These are phyloP conservation scores for Tautogolabrus adspersus DNA, from an alignment of 2,113 vertebrate genomes.

Conservation along the genomic window DNA sequence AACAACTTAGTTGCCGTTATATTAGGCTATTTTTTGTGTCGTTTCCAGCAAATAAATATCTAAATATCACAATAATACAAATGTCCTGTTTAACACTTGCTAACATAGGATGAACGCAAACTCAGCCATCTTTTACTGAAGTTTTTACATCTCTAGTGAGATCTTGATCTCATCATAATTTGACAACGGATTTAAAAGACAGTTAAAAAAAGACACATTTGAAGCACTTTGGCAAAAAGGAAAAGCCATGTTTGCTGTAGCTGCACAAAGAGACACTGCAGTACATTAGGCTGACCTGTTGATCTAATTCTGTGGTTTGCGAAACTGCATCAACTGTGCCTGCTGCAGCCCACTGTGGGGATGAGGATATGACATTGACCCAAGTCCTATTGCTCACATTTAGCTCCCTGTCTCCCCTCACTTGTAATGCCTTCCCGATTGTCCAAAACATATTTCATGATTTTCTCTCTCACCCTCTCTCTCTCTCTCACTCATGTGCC, in stretches of 20 bases:
- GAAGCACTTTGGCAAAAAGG: too few relatives aligned
- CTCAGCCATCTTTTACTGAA: too few relatives aligned
- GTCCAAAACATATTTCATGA: constrained; percentile 20
- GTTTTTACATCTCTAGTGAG: too few relatives aligned
- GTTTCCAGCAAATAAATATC: too few relatives aligned
- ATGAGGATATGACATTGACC: constrained; percentile 5
- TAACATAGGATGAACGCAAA: too few relatives aligned
- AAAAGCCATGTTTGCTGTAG: neutral
- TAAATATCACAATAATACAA: too few relatives aligned
- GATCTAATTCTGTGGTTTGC: constrained; percentile 24
- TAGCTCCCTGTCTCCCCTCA: neutral
- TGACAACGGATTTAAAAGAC: too few relatives aligned
- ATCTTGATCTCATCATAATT: too few relatives aligned
- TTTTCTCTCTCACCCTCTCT: constrained; percentile 2
- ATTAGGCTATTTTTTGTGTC: too few relatives aligned
- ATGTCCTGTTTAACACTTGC: too few relatives aligned
- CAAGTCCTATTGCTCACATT: constrained; percentile 14
- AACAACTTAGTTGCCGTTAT: too few relatives aligned
- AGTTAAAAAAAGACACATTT: too few relatives aligned
- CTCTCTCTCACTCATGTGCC: constrained; percentile 10
- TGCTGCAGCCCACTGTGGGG: constrained; percentile 5
- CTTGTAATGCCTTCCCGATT: constrained; percentile 13
- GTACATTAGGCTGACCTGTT: constrained; percentile 22
- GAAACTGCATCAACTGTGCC: constrained; percentile 21
- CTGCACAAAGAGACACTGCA: constrained; percentile 3